Percentiles rank a stretch among this genome's conserved stretches.
Conservation (phyloP, 2,888 invertebrate species). For the Carabus problematicus region DNA sequence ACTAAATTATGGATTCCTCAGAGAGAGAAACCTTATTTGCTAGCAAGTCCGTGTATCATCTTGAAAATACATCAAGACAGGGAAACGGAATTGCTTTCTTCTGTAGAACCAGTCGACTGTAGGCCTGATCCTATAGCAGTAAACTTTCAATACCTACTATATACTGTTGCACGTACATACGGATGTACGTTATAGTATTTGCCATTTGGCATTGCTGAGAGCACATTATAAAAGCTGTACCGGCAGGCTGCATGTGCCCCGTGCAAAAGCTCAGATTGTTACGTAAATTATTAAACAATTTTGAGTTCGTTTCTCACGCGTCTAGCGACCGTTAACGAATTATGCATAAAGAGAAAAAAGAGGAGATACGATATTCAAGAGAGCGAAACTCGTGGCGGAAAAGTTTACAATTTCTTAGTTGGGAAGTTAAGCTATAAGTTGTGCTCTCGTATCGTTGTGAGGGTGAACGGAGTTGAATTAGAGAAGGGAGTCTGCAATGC, state of each 20-base stretch:
- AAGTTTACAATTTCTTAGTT: slow-evolving; percentile 28
- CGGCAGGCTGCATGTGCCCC: background rate
- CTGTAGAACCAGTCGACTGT: background rate
- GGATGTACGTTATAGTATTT: too few species aligned
- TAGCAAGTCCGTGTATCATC: slow-evolving; percentile 30
- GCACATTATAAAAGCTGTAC: too few species aligned
- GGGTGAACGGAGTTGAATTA: slow-evolving; percentile 26
- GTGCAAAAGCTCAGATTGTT: slow-evolving; percentile 28
- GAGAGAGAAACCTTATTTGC: slow-evolving; percentile 25
- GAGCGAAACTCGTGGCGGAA: slow-evolving; percentile 15
- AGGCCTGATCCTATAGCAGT: slow-evolving; percentile 15
- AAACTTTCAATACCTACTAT: slow-evolving; percentile 34
- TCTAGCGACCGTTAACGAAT: slow-evolving; percentile 27
- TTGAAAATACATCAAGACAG: slow-evolving; percentile 19
- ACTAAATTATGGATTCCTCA: slow-evolving; percentile 44
- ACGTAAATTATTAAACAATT: slow-evolving; percentile 37
- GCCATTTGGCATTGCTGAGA: too few species aligned
- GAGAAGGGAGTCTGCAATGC: slow-evolving; percentile 14
- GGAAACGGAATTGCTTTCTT: slow-evolving; percentile 19
- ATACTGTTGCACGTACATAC: too few species aligned
- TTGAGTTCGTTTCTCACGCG: slow-evolving; percentile 25
- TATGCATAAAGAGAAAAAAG: slow-evolving; percentile 35
- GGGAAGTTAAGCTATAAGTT: slow-evolving; percentile 11
- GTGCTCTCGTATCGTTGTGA: too few species aligned
- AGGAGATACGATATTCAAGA: slow-evolving; percentile 22